These are phyloP conservation scores for Bombus waltoni DNA, from an alignment of 1,140 invertebrate species.

Conservation along the genomic window DNA sequence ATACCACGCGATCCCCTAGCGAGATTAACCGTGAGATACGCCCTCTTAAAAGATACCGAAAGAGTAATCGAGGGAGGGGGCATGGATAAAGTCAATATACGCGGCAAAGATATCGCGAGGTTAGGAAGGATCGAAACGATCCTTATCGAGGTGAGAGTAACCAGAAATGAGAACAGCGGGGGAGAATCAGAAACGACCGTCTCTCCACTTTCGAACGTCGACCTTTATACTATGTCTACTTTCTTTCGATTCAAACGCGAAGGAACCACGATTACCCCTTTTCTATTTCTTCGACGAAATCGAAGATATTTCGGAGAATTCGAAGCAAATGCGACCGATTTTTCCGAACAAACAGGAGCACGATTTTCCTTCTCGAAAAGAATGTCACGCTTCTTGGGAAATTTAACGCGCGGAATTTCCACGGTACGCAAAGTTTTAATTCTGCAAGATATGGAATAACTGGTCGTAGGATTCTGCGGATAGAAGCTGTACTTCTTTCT, in stretches of 20 bases:
- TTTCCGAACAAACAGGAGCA: background rate
- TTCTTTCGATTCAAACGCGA: background rate
- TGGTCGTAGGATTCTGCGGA: background rate
- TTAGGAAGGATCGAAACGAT: conserved; percentile 49
- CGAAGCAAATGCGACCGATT: background rate
- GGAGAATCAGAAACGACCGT: conserved; percentile 3
- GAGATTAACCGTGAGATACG: conserved; percentile 52
- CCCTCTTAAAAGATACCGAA: conserved; percentile 38
- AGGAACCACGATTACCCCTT: background rate
- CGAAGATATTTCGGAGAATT: background rate
- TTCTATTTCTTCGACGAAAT: background rate
- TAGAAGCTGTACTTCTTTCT: background rate
- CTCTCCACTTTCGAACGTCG: conserved; percentile 1
- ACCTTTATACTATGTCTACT: background rate
- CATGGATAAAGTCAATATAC: conserved; percentile 31
- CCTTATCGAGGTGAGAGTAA: conserved; percentile 37
- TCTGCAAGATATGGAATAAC: background rate
- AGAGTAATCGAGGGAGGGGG: conserved; percentile 37
- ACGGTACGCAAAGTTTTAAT: background rate
- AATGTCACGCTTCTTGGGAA: background rate
- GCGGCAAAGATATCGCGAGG: conserved; percentile 34
- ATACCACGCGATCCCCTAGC: conserved; percentile 39
- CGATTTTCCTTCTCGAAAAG: background rate
- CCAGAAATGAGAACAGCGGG: conserved; percentile 31
- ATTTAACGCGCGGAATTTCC: background rate